Conservation (phyloP, 2,113 vertebrate species). For the Actinemys pallida region DNA sequence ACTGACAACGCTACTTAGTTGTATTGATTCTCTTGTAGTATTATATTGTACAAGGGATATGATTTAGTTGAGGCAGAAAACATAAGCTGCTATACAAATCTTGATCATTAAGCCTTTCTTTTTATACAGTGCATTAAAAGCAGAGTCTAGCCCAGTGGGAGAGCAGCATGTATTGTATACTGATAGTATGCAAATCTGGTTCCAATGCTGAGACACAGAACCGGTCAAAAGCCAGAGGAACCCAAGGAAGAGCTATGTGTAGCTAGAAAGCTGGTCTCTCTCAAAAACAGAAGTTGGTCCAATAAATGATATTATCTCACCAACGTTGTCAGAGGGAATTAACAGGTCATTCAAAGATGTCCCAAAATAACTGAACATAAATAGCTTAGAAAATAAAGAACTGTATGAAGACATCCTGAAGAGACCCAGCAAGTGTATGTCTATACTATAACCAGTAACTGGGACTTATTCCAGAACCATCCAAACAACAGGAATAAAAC, state of each 20-base stretch:
- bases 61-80: neutral
- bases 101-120: neutral
- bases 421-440: neutral
- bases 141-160: no score
- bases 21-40: neutral
- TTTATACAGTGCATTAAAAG: neutral
- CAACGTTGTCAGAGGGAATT: neutral
- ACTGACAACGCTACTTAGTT: neutral
- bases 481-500: neutral
- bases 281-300: no score
- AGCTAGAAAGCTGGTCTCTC: no score
- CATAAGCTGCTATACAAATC: neutral
- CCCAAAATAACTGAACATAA: neutral
- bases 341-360: neutral
- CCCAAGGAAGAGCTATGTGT: no score
- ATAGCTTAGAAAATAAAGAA: neutral
- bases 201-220: no score
- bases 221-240: neutral
- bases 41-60: neutral
- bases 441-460: neutral
- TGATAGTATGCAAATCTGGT: no score
- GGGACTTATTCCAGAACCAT: neutral
- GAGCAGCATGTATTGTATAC: no score
- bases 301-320: no score
- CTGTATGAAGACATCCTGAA: neutral